Base-by-base conservation (phyloP, 2,113 vertebrate genomes). In the Scytalopus superciliaris region DNA sequence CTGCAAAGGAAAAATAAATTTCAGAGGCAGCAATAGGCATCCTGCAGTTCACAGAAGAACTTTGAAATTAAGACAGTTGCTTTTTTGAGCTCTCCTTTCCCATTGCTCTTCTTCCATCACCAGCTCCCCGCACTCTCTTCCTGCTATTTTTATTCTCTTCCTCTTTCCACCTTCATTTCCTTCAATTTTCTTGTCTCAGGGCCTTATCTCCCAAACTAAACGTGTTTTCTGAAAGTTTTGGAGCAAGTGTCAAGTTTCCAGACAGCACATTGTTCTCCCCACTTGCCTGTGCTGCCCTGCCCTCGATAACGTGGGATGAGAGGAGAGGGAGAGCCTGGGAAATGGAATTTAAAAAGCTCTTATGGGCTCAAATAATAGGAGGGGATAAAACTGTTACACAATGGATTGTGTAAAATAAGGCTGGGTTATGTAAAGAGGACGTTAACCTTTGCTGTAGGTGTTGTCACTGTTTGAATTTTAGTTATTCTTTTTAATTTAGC, bases 131-230 rank as follows among this genome's bases (percentile, higher is more conserved):
- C n/a, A 21, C 31, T 53, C 47, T 28, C 25, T 76, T 62, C 50
- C 88, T 84, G 53, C 53, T 30, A 30, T 33, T 39, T 77, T 39
- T 14, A 4, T 57, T 47, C 35, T 24, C 16, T 91, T 93, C 64
- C 42, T 63, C 66, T 59, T 75, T 70, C 74, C 78, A 84, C 56
- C 52, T 87, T 60, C 18, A 5, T 81, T 94, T 89, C 81, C 84
- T 91, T 84, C 73, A 18, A 44, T 84, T 95, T 93, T 89, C 40
- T 40, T 30, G 10, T 75, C 82, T 56, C 39, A 11, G n/a, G 52
- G 28, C 49, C 67, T 93, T 89, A 91, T 81, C 90, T 81, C 37
- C 64, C 77, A 86, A 93, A 80, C 76, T 42, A 72, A 88, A 82
- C 44, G 37, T 4, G 8, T 53, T 94, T 84, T 73, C 63, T 37